Evolutionary conservation across 2,113 vertebrate genomes (phyloP).

Genomic region (Salvelinus alpinus): DNA sequence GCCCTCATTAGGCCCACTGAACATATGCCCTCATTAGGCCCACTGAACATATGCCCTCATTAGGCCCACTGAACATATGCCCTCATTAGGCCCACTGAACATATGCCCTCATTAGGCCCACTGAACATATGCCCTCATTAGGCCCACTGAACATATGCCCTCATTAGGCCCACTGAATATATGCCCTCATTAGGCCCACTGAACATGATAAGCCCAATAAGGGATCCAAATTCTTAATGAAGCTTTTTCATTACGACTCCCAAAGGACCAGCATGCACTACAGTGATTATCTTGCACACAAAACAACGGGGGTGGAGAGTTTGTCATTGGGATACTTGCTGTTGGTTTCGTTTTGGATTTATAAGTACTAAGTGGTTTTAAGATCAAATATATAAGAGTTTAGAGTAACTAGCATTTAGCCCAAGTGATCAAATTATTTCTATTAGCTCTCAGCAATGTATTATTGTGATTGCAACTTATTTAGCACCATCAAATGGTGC

Average conservation of each 20-base stretch:
- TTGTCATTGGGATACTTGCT: background rate
- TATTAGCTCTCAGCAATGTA: too few species aligned
- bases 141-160: too few species aligned
- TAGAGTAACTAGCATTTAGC: too few species aligned
- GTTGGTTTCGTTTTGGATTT: background rate
- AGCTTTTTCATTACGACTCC: slow-evolving; percentile 31
- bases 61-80: too few species aligned
- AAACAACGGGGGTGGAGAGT: background rate
- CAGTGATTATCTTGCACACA: background rate
- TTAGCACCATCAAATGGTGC: too few species aligned
- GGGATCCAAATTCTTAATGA: slow-evolving; percentile 44
- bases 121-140: slow-evolving; percentile 31
- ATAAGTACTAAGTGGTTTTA: too few species aligned
- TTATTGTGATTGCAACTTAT: too few species aligned
- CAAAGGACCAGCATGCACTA: slow-evolving; percentile 12
- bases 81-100: slow-evolving; percentile 39
- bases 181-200: slow-evolving; percentile 9
- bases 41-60: slow-evolving; percentile 41
- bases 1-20: background rate
- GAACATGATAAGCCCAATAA: slow-evolving; percentile 49
- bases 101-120: slow-evolving; percentile 40
- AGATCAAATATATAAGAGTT: too few species aligned
- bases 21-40: slow-evolving; percentile 38
- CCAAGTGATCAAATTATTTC: too few species aligned
- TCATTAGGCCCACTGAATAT: slow-evolving; percentile 41